A percentile compares a stretch with the other conserved stretches of the same genome.
phyloP scores from a whole-genome alignment of 2,888 invertebrate genomes.

The Diadegma fenestrale region DNA sequence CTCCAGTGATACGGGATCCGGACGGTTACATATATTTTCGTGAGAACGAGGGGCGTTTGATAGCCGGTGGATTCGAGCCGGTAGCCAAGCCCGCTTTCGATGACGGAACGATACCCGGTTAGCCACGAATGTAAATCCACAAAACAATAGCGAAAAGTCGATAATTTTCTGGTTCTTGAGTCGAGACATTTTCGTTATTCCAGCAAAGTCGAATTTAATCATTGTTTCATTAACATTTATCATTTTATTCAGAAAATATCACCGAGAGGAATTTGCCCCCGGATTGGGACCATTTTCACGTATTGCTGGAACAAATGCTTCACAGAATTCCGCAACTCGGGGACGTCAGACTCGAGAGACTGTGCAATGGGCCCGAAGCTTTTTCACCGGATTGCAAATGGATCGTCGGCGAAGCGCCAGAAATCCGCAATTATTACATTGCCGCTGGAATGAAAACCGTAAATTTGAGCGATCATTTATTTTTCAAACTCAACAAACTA shows the following conservation, averaged over 20 bases:
- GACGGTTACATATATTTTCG: constrained; percentile 95
- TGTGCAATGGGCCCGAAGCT: constrained; percentile 96
- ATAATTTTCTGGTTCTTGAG: background rate
- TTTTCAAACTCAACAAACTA: background rate
- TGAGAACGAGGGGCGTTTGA: constrained; percentile 92
- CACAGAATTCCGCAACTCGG: constrained; percentile 93
- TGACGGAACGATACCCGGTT: constrained; percentile 89
- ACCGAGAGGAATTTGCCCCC: constrained; percentile 90
- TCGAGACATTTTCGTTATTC: background rate
- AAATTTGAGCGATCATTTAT: constrained; percentile 51
- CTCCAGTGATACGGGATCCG: constrained; percentile 95
- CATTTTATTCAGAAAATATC: constrained; percentile 85
- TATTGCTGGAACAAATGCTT: constrained; percentile 93
- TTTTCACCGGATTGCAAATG: constrained; percentile 99
- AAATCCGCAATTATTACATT: constrained; percentile 89
- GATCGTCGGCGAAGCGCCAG: constrained; percentile 97
- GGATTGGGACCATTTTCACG: constrained; percentile 99
- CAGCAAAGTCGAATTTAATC: background rate
- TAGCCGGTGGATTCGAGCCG: constrained; percentile 97
- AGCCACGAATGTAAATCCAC: constrained; percentile 68
- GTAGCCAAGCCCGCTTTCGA: constrained; percentile 96
- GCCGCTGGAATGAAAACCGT: constrained; percentile 97
- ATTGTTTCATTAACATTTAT: constrained; percentile 32
- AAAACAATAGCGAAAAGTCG: background rate
- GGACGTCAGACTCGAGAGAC: constrained; percentile 90